Percentiles rank a stretch among this genome's conserved stretches.
phyloP scores from a whole-genome alignment of 92 coral and sea anemone species.

The Pocillopora grandis region DNA sequence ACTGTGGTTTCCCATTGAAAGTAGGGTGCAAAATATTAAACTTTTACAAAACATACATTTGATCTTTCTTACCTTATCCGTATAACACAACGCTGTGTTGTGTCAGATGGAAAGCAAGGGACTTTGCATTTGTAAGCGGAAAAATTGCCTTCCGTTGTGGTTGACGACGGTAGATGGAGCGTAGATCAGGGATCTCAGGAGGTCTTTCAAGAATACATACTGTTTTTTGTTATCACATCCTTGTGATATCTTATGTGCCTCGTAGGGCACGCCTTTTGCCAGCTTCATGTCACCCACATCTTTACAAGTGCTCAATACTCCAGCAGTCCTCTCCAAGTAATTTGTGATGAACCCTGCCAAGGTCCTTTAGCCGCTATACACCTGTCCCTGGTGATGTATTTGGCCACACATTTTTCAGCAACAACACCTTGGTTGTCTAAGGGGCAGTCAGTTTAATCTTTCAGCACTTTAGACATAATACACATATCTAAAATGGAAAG shows the following conservation, averaged over 20 bases:
- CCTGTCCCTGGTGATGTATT: conserved; percentile 3
- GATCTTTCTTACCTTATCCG: neutral
- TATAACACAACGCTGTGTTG: no score
- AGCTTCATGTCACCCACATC: conserved; percentile 16
- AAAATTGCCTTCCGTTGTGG: no score
- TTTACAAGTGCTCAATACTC: conserved; percentile 22
- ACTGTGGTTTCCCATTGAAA: neutral
- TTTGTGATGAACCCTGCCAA: conserved; percentile 25
- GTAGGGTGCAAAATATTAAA: neutral
- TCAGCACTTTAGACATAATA: neutral
- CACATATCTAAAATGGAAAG: conserved; percentile 15
- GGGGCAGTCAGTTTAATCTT: neutral
- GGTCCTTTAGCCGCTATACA: conserved; percentile 14
- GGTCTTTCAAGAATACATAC: no score
- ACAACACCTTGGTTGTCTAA: neutral
- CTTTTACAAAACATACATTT: neutral
- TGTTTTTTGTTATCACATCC: no score
- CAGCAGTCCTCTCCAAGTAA: conserved; percentile 16
- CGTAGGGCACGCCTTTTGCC: conserved; percentile 19
- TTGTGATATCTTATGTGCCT: conserved; percentile 10
- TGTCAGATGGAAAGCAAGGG: no score
- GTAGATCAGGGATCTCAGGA: no score
- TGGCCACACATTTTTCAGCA: conserved; percentile 9
- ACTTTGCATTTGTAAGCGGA: no score
- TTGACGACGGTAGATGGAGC: no score